Evolutionary conservation across 2,888 invertebrate species (phyloP).

Genomic region (Megalurothrips usitatus): DNA sequence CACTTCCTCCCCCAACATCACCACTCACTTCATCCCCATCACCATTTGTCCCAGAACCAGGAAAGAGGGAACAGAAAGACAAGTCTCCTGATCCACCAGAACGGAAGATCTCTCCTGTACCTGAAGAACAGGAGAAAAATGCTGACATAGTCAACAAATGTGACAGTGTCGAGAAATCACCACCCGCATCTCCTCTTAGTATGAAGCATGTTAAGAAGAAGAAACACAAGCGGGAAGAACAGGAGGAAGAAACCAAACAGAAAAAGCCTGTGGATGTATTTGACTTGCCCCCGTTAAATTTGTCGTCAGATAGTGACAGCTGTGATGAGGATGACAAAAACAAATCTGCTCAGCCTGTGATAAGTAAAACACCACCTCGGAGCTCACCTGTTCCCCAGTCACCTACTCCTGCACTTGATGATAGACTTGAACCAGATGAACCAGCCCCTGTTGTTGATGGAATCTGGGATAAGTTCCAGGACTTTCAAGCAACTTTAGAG

Average conservation of each 20-base stretch:
- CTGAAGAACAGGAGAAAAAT: conserved; percentile 33
- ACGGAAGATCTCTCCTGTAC: conserved; percentile 28
- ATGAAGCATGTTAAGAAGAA: conserved; percentile 34
- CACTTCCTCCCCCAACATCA: conserved; percentile 30
- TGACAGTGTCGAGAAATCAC: neutral
- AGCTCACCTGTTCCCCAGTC: neutral
- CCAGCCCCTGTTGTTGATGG: conserved; percentile 62
- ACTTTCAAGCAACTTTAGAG: conserved; percentile 65
- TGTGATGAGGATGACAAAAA: conserved; percentile 50
- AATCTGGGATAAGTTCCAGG: conserved; percentile 73
- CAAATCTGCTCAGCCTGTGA: conserved; percentile 25
- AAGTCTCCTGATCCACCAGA: conserved; percentile 28
- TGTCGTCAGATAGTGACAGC: conserved; percentile 76
- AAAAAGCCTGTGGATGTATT: conserved; percentile 58
- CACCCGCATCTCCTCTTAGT: neutral
- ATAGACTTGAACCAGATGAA: conserved; percentile 50
- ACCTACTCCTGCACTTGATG: conserved; percentile 30
- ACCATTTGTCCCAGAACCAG: conserved; percentile 44
- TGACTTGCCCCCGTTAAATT: conserved; percentile 73
- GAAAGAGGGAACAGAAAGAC: conserved; percentile 38
- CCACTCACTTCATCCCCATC: conserved; percentile 34
- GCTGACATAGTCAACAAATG: conserved; percentile 34
- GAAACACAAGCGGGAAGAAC: conserved; percentile 45
- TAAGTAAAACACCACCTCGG: conserved; percentile 30
- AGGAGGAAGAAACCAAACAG: conserved; percentile 48